These are phyloP conservation scores for Aphis craccivora DNA, from an alignment of 1,140 invertebrate genomes.

Conservation along the genomic window DNA sequence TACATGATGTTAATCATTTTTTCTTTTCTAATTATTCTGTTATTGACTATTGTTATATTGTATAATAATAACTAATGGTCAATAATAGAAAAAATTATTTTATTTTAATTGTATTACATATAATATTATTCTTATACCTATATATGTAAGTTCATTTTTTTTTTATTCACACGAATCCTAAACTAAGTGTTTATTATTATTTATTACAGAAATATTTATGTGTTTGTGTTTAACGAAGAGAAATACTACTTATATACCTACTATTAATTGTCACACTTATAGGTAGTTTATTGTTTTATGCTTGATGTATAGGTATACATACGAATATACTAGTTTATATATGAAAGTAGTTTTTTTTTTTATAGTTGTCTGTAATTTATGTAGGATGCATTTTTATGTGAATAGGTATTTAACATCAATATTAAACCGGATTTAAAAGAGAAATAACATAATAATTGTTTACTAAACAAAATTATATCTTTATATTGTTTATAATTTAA, in stretches of 20 bases:
- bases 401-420: background rate
- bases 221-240: background rate
- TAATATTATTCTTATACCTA: background rate
- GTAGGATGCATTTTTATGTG: background rate
- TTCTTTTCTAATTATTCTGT: background rate
- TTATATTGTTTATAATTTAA: background rate
- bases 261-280: constrained; percentile 12
- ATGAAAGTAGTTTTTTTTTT: constrained; percentile 43
- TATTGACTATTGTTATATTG: background rate
- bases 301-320: background rate
- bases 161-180: background rate
- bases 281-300: background rate
- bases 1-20: background rate
- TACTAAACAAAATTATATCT: background rate
- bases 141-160: background rate
- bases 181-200: too few species aligned
- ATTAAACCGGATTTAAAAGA: constrained; percentile 42
- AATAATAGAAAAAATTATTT: background rate
- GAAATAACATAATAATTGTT: background rate
- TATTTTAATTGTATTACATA: background rate
- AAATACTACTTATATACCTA: background rate
- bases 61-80: background rate
- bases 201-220: background rate
- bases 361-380: constrained; percentile 14
- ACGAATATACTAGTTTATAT: background rate